Evolutionary conservation across 2,888 invertebrate species (phyloP).

Genomic region (Rapana venosa): DNA sequence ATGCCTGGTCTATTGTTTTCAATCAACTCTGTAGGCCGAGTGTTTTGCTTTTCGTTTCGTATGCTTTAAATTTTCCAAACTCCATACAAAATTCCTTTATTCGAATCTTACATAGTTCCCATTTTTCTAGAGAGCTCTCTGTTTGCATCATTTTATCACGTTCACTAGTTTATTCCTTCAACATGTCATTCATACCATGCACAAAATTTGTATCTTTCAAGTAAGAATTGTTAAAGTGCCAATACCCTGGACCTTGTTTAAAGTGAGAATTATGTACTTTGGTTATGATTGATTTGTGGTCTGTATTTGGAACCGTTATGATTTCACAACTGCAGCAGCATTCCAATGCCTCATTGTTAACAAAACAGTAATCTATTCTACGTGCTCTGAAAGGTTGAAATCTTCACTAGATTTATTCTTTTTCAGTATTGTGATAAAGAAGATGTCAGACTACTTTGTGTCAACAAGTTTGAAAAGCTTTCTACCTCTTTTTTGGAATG

Average conservation of each 20-base stretch:
- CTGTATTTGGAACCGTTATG: neutral
- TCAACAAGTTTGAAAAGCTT: neutral
- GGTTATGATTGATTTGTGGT: neutral
- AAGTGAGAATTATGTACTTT: neutral
- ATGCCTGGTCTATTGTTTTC: neutral
- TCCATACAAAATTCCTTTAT: neutral
- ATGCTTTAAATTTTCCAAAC: neutral
- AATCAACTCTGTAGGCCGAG: neutral
- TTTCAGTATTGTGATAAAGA: neutral
- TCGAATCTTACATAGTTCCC: neutral
- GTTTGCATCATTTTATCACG: neutral
- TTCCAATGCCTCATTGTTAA: neutral
- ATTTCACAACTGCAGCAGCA: neutral
- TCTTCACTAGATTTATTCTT: neutral
- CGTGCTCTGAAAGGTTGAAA: neutral
- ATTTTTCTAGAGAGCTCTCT: neutral
- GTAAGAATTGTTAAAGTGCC: neutral
- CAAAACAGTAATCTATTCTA: neutral
- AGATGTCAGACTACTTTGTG: neutral
- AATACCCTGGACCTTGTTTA: neutral
- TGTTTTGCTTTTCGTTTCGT: neutral
- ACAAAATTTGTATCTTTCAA: neutral
- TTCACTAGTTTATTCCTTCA: neutral
- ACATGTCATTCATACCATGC: neutral
- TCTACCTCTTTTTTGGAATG: neutral